Base-by-base conservation (phyloP, 2,113 vertebrate genomes). In the Zosterops borbonicus region DNA sequence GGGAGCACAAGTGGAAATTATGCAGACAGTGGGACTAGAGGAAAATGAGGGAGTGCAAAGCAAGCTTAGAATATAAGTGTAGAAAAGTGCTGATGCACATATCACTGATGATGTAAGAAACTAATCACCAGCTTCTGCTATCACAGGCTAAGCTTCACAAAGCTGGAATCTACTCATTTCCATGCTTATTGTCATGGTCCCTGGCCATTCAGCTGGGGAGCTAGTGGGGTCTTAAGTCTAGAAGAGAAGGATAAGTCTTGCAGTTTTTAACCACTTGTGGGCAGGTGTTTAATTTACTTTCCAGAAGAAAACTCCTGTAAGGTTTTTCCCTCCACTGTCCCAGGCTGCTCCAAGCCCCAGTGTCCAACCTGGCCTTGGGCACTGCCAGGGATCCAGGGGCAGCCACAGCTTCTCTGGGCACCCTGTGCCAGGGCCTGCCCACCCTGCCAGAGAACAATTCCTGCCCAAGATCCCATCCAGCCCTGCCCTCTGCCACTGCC, bases 61-160 rank as follows among this genome's bases (percentile, higher is more conserved):
- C 1, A 2, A 39, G 47, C 11, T 75, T 33, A 27, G 5, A 62
- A 24, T 21, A 9, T 4, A 5, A 0, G 3, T 20, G 31, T 11
- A 37, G 63, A 28, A 22, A 69, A 16, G 11, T 58, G 50, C 18
- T 41, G 25, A 67, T 17, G 52, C 15, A 39, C 2, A 0, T 8
- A 14, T 15, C n/a, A 19, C 5, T 71, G 41, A 3, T 76, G 44
- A 49, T 0, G 1, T 27, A 50, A 76, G 67, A 56, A 25, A 21
- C 5, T 4, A 5, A 15, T 35, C 35, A 37, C 5, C 37, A 56
- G 37, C 9, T 25, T 73, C 25, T 86, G 50, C 44, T 52, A 7
- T 18, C 37, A 9, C 17, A 12, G 16, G 7, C 21, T 41, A 9
- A 47, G 12, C 9, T 29, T 80, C 9, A 33, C 17, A 73, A 39